A percentile compares a stretch with the other conserved stretches of the same genome.
phyloP scores from a whole-genome alignment of 64 coral and sea anemone genomes.

The Montipora sp. region DNA sequence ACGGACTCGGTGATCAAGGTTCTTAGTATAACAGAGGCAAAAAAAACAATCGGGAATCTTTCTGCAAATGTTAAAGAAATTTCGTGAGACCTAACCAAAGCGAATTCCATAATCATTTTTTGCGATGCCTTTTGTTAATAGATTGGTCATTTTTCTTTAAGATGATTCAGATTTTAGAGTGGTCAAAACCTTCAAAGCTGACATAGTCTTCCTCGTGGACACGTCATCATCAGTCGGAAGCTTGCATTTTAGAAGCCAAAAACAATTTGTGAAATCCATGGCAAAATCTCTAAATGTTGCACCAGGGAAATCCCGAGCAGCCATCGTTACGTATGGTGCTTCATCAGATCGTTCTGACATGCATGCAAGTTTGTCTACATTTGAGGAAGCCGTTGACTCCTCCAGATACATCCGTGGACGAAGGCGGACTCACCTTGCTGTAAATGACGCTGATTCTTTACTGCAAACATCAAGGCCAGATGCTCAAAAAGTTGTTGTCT shows the following conservation, averaged over 20 bases:
- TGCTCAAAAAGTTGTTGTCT: conserved; percentile 8
- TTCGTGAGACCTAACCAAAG: no score
- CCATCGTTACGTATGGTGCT: conserved; percentile 52
- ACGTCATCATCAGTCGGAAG: conserved; percentile 56
- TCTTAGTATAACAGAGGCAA: no score
- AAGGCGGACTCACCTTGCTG: conserved; percentile 31
- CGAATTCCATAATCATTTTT: no score
- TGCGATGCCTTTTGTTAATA: no score
- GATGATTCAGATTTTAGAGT: not conserved
- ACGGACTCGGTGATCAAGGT: no score
- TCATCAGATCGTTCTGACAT: not conserved
- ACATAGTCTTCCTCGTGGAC: conserved; percentile 82
- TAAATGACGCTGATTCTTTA: conserved; percentile 5
- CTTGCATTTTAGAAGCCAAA: conserved; percentile 42
- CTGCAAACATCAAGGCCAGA: not conserved
- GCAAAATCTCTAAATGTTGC: conserved; percentile 47
- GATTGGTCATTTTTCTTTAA: no score
- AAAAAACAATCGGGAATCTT: no score
- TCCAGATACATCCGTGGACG: conserved; percentile 32
- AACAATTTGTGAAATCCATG: conserved; percentile 53
- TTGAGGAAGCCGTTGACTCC: conserved; percentile 22
- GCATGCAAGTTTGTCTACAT: not conserved
- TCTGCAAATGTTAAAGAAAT: no score
- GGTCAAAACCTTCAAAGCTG: conserved; percentile 24
- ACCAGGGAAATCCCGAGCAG: conserved; percentile 49